Base-by-base conservation (phyloP, 2,888 invertebrate species). In the Linnaemya tessellans region DNA sequence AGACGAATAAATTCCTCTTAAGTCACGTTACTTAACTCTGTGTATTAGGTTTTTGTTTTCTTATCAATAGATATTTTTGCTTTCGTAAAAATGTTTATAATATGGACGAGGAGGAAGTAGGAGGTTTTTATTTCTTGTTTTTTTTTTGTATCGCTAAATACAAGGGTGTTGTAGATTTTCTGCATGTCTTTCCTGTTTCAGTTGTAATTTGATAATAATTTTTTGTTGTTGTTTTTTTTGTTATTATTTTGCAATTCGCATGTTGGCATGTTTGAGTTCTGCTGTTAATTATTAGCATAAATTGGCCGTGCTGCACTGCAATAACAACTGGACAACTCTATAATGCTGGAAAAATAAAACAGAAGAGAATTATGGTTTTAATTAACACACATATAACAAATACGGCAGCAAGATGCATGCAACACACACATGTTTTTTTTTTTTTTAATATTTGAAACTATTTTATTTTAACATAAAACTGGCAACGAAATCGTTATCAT, bases 221-320 rank as follows among this genome's bases (percentile, higher is more conserved):
- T 3, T 60, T 62, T 35, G 20, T 73, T 41, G 22, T 10, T 38
- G 10, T 1, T 41, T 41, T 41, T 41, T 41, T 41, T 41, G 1
- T 8, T 41, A 10, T 41, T 43, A 13, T 8, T 78, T 25, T 25
- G 60, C 20, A 30, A 15, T 62, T 62, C 62, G 38, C 13, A 60
- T 62, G 60, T 70, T 60, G 68, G 62, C 68, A 68, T 25, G 62
- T 54, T 62, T 79, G 62, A 62, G 46, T 51, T 25, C 41, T n/a
- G 54, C 62, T 54, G 49, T 62, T 62, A 54, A 60, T 70, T 62
- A 30, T 62, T 18, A 62, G 8, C 54, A 54, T 65, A 43, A 54
- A 65, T 43, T 18, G 18, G 15, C 54, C 38, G 20, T 13, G 41
- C 41, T 18, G 49, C 18, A 43, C 18, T 18, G 10, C 25, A 65